phyloP scores from a whole-genome alignment of 2,797 vertebrate genomes.

The Tragopan temminckii region DNA sequence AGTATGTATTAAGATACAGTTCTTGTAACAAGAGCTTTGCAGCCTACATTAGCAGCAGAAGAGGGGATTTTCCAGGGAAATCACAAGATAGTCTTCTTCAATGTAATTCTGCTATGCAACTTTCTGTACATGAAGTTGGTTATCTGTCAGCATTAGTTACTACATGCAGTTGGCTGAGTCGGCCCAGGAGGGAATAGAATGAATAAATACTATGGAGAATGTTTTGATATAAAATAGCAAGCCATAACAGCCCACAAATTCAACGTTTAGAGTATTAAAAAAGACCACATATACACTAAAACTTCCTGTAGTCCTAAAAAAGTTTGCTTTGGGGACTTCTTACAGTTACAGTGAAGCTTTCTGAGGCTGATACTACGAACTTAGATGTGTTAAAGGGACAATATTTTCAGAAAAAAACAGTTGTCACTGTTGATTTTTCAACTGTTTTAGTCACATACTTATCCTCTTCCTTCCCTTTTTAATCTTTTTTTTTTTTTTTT shows the following conservation, averaged over 20 bases:
- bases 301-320: background rate
- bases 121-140: background rate
- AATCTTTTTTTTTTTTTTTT: background rate
- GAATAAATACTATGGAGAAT: conserved; percentile 4
- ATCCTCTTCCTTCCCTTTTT: background rate
- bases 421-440: background rate
- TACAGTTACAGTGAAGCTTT: background rate
- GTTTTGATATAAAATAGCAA: background rate
- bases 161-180: background rate
- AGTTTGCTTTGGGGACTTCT: background rate
- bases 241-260: background rate
- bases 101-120: background rate
- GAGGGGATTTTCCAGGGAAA: background rate
- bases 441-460: background rate
- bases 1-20: background rate
- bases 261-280: background rate
- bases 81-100: background rate
- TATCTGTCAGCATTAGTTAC: conserved; percentile 26
- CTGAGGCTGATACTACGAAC: background rate
- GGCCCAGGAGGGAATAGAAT: background rate
- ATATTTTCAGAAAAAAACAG: background rate
- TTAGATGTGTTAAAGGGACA: background rate
- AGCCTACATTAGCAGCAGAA: background rate
- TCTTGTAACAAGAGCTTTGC: background rate
- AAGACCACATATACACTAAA: background rate